Evolutionary conservation across 2,797 vertebrate genomes (phyloP).

Genomic region (Anisognathus igniventris): DNA sequence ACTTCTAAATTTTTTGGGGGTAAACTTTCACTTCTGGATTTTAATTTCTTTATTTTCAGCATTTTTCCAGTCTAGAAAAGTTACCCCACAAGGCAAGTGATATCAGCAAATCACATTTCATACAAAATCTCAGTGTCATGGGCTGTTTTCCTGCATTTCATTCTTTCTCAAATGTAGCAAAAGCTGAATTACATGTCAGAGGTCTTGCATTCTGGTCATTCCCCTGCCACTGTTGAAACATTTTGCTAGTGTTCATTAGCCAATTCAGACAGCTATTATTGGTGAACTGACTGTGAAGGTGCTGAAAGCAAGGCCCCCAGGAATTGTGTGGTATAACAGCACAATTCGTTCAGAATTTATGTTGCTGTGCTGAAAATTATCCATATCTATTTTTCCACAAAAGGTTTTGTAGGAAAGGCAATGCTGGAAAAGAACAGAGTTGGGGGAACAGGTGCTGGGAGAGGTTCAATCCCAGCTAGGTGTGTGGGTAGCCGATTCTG

Average conservation of each 20-base stretch:
- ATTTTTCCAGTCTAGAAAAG: not conserved
- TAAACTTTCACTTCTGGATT: not conserved
- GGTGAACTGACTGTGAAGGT: not conserved
- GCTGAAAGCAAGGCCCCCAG: not conserved
- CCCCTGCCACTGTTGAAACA: not conserved
- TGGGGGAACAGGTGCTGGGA: not conserved
- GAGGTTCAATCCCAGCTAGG: not conserved
- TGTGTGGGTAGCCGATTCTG: fast-evolving
- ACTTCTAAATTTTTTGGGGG: fast-evolving
- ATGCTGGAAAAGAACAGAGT: not conserved
- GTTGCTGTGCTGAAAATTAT: not conserved
- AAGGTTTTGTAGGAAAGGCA: not conserved
- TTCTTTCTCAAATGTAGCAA: not conserved
- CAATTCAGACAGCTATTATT: not conserved
- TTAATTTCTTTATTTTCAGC: not conserved
- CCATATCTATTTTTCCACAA: not conserved
- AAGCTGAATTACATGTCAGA: not conserved
- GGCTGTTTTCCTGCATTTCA: not conserved
- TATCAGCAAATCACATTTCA: not conserved
- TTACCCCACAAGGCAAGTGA: not conserved
- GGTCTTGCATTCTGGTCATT: not conserved
- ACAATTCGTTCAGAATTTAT: not conserved
- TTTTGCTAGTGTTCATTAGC: not conserved
- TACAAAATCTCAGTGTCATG: not conserved
- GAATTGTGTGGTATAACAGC: not conserved